Evolutionary conservation across 2,113 vertebrate genomes (phyloP), one percentile per base, ranked within the genome.

Genomic region (Mohoua ochrocephala): DNA sequence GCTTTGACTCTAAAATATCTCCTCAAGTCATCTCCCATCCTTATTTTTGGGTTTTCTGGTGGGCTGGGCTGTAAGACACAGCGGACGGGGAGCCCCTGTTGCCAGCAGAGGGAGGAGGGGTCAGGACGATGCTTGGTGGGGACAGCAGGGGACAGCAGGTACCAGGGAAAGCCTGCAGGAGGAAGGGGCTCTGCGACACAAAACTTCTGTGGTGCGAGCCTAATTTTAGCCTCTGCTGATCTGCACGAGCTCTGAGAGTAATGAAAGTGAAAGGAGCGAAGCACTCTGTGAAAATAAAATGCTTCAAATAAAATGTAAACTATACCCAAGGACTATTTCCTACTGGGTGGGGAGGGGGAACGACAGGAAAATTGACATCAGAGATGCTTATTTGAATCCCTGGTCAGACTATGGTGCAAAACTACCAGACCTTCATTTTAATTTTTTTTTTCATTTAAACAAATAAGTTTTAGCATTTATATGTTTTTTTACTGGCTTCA

Each of bases 201-300:
- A 78, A 93, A 94, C 13, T 61, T 67, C 49, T 31, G 53, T 33
- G 67, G 22, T 33, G n/a, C 63, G 44, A 95, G 91, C 68, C 92
- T 76, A 14, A 33, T 64, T 94, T 94, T 18, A 60, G 92, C 67
- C 65, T 37, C 81, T 89, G 47, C 22, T 86, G 90, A 84, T 73
- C 77, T 57, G 44, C 41, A 37, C 15, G 42, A 91, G 77, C 69
- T 61, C 37, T 57, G 92, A 97, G 91, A 92, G 91, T 14, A 87
- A 88, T 71, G 85, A 84, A 96, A 95, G 35, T 4, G 42, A 63
- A 57, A 79, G 17, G 70, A 69, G 61, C 2, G 28, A 95, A 93
- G 71, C 90, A 91, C 73, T 73, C 77, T 23, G 49, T 52, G 82
- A 95, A 96, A 97, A 93, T 39, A 87, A 97, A 96, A 53, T 10